A percentile compares a stretch with the other conserved stretches of the same genome.
Evolutionary conservation across 2,888 invertebrate genomes (phyloP).

Genomic region (Meiosimyza platycephala): DNA sequence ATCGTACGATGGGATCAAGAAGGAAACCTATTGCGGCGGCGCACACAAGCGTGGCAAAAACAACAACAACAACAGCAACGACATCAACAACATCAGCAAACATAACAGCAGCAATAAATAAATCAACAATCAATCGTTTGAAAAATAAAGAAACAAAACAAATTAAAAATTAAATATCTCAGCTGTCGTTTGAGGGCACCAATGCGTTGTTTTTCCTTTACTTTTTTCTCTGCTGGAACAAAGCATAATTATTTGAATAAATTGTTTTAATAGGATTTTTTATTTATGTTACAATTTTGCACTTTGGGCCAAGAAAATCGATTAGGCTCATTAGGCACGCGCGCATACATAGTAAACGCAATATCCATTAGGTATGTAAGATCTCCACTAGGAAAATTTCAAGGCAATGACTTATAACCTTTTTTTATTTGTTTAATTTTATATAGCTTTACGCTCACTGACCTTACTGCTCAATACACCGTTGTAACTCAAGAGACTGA

Average conservation of each 20-base stretch:
- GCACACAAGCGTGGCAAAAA: not conserved
- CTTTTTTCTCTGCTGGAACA: not conserved
- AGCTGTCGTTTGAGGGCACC: too few relatives aligned
- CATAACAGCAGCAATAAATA: not conserved
- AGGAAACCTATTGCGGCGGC: not conserved
- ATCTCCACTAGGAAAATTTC: slow-evolving; percentile 15
- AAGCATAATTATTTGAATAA: not conserved
- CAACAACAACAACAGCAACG: slow-evolving; percentile 17
- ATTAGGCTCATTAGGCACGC: slow-evolving; percentile 16
- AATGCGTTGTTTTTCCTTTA: not conserved
- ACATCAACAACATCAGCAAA: slow-evolving; percentile 9
- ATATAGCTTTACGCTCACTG: too few relatives aligned
- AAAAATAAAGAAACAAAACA: not conserved
- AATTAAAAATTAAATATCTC: too few relatives aligned
- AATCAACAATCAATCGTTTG: slow-evolving; percentile 7
- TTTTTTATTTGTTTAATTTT: too few relatives aligned
- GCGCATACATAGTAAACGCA: not conserved
- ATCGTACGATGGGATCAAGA: slow-evolving; percentile 6
- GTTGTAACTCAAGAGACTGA: too few relatives aligned
- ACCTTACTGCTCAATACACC: too few relatives aligned
- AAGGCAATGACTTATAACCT: too few relatives aligned
- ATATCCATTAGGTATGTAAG: not conserved
- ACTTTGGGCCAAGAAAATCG: not conserved
- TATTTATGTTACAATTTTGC: not conserved
- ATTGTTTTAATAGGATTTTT: not conserved